Evolutionary conservation across 2,113 vertebrate species (phyloP).

Genomic region (Festucalex cinctus): DNA sequence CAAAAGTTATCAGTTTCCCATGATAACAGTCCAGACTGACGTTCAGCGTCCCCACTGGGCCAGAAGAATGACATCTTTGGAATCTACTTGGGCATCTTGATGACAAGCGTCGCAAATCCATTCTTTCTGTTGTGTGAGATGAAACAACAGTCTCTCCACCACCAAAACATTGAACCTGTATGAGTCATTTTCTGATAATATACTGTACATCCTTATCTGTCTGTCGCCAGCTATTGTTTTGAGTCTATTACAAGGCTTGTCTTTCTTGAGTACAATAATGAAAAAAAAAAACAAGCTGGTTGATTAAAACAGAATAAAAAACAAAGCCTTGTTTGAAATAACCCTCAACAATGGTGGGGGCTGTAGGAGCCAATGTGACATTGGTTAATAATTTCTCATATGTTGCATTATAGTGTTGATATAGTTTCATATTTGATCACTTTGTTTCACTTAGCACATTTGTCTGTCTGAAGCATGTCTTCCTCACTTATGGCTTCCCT

Average conservation of each 20-base stretch:
- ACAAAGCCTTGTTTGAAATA: not conserved
- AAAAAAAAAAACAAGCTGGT: not conserved
- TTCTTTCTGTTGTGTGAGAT: constrained; percentile 35
- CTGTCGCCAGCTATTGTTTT: constrained; percentile 17
- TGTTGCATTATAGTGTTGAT: no score
- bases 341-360: not conserved
- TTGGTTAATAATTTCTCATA: no score
- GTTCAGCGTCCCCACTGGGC: constrained; percentile 8
- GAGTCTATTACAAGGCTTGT: not conserved
- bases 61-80: constrained; percentile 22
- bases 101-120: constrained; percentile 20
- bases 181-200: constrained; percentile 20
- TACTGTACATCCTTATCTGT: constrained; percentile 20
- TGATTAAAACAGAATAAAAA: constrained; percentile 7
- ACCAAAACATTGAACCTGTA: not conserved
- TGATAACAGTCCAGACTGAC: constrained; percentile 40
- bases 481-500: no score
- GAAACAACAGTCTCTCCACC: constrained; percentile 10
- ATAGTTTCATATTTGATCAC: no score
- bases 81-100: constrained; percentile 47
- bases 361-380: no score
- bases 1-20: constrained; percentile 41
- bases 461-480: no score
- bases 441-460: no score
- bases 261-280: not conserved